Percentiles rank a stretch among this genome's conserved stretches.
These are phyloP conservation scores for Patella ulyssiponensis DNA, from an alignment of 2,888 invertebrate genomes.

Conservation along the genomic window DNA sequence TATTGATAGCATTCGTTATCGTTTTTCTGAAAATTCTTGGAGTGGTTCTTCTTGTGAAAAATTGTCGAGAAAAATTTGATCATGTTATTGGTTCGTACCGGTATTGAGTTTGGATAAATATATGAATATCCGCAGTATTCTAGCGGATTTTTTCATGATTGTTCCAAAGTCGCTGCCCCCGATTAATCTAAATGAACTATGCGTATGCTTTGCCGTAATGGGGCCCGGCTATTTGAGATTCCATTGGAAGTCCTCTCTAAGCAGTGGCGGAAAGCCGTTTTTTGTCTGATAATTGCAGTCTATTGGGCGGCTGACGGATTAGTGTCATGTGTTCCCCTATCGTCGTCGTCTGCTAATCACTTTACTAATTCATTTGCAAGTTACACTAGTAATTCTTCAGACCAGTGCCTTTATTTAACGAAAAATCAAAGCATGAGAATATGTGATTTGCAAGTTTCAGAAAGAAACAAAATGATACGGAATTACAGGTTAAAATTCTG, in stretches of 20 bases:
- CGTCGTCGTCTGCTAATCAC: conserved; percentile 10
- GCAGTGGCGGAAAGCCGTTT: conserved; percentile 7
- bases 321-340: conserved; percentile 7
- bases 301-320: conserved; percentile 10
- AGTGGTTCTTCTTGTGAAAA: conserved; percentile 8
- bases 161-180: conserved; percentile 10
- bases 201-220: conserved; percentile 12
- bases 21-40: conserved; percentile 12
- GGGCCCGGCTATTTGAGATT: conserved; percentile 13
- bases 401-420: conserved; percentile 12
- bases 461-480: not conserved
- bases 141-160: conserved; percentile 13
- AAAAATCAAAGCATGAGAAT: conserved; percentile 9
- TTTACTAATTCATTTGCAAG: conserved; percentile 5
- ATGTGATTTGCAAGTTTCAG: conserved; percentile 7
- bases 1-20: conserved; percentile 3
- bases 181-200: conserved; percentile 10
- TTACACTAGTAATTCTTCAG: conserved; percentile 1
- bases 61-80: conserved; percentile 10
- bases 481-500: conserved; percentile 8
- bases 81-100: conserved; percentile 7
- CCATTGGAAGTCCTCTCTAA: conserved; percentile 9
- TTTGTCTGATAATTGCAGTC: conserved; percentile 1
- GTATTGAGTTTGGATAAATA: conserved; percentile 11
- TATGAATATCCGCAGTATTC: conserved; percentile 12